Base-by-base conservation (phyloP, 30 jellyfish, hydroid and myxozoan genomes). In the Mastigias papua region DNA sequence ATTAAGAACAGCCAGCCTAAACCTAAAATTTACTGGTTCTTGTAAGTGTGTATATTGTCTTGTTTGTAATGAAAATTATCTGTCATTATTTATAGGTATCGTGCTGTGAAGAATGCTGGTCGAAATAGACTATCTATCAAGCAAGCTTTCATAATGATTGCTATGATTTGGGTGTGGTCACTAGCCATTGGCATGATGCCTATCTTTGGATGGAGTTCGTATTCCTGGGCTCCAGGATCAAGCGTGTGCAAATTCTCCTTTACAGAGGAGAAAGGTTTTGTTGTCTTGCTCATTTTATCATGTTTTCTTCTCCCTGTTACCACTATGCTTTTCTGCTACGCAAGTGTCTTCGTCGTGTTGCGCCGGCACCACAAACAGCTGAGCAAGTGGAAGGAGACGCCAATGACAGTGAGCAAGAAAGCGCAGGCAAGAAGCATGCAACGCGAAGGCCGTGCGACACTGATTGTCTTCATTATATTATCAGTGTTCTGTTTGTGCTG, bases 371-470 rank as follows among this genome's bases (percentile, higher is more conserved):
- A 76, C 65, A 75, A 76, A 49, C 90, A 76, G 74, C 86, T 87
- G 61, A 57, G 60, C 78, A 69, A 75, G 37, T 87, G 95, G 95
- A 87, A 76, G 66, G 85, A 87, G n/a, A 34, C 46, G 26, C 27
- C 70, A 20, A 76, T 75, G 86, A 48, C 86, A 0, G 85, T 69
- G 13, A 77, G 69, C 70, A 66, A 69, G 66, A 77, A 69, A 34
- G 81, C 78, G 0, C 95, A 75, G 48, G 90, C 90, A 21, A 76
- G 76, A 49, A 76, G 42, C 64, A 87, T 87, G 95, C 78, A 87
- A 48, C 76, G 90, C 7, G 95, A 87, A 87, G 86, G 95, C 76
- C 85, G 95, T 29, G 90, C 95, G 9, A 87, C 95, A 1, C 76
- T 87, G n/a, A 35, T 87, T 49, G 95, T 87, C 0, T 76, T 87